phyloP scores from a whole-genome alignment of 2,797 vertebrate genomes.

The Manis crassicaudata region DNA sequence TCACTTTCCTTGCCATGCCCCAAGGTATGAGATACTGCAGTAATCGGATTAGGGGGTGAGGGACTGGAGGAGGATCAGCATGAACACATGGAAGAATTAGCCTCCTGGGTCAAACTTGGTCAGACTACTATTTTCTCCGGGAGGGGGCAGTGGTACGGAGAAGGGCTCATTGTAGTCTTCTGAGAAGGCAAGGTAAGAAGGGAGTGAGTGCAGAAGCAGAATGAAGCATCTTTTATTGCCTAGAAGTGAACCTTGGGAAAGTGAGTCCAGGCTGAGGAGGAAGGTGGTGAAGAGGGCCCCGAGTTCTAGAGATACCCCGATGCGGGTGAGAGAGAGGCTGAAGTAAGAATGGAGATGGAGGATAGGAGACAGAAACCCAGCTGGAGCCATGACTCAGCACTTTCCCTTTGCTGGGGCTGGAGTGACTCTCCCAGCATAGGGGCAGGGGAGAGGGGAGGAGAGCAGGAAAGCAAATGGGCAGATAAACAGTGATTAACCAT shows the following conservation, averaged over 20 bases:
- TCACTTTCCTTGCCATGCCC: constrained; percentile 35
- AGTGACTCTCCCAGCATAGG: neutral
- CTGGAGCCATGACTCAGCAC: constrained; percentile 75
- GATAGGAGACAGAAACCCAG: constrained; percentile 2
- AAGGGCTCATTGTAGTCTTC: neutral
- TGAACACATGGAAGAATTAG: constrained; percentile 26
- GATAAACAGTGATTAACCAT: neutral
- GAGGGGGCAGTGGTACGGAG: neutral
- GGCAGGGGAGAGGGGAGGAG: neutral
- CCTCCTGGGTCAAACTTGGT: constrained; percentile 48
- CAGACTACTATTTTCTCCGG: constrained; percentile 28
- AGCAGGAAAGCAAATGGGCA: neutral
- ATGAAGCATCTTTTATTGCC: neutral
- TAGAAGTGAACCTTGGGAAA: neutral
- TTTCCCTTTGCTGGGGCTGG: neutral
- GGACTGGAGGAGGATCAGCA: constrained; percentile 41
- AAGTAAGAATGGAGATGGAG: neutral
- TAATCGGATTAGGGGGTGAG: constrained; percentile 67
- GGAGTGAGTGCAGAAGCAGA: neutral
- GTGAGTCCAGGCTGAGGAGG: neutral
- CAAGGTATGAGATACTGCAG: constrained; percentile 19
- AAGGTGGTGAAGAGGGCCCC: neutral
- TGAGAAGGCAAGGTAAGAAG: neutral
- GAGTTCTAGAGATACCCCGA: neutral
- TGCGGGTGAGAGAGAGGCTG: neutral